phyloP scores from a whole-genome alignment of 1,140 invertebrate species.

The Calosoma granatense region DNA sequence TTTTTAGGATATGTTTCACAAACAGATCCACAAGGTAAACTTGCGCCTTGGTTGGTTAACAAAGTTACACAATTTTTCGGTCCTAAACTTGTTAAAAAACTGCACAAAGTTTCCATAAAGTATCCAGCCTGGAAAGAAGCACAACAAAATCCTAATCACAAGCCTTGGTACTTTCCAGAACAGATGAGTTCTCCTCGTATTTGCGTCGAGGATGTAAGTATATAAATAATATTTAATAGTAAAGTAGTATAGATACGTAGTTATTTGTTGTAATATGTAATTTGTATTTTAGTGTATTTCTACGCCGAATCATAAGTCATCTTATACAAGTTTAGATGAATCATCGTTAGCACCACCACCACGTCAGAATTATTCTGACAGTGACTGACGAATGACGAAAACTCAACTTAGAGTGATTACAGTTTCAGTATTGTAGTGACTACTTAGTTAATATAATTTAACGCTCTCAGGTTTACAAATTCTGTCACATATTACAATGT shows the following conservation, averaged over 20 bases:
- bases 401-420: background rate
- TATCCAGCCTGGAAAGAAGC: constrained; percentile 69
- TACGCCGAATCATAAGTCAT: background rate
- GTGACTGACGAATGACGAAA: background rate
- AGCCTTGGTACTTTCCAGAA: constrained; percentile 81
- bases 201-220: constrained; percentile 52
- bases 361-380: background rate
- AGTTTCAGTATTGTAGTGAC: background rate
- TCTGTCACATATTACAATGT: background rate
- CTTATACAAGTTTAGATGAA: constrained; percentile 1
- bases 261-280: background rate
- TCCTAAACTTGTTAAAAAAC: constrained; percentile 68
- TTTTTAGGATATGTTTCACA: constrained; percentile 77
- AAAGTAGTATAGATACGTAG: too few species aligned
- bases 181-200: constrained; percentile 62
- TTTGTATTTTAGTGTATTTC: background rate
- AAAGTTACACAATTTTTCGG: constrained; percentile 79
- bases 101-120: constrained; percentile 68
- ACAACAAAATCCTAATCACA: constrained; percentile 60
- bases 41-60: constrained; percentile 84
- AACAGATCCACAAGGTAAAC: constrained; percentile 77
- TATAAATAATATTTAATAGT: constrained; percentile 13
- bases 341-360: background rate
- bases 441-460: background rate
- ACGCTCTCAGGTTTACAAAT: background rate